Conservation (phyloP, 1,140 invertebrate species). For the Eumaeus atala region DNA sequence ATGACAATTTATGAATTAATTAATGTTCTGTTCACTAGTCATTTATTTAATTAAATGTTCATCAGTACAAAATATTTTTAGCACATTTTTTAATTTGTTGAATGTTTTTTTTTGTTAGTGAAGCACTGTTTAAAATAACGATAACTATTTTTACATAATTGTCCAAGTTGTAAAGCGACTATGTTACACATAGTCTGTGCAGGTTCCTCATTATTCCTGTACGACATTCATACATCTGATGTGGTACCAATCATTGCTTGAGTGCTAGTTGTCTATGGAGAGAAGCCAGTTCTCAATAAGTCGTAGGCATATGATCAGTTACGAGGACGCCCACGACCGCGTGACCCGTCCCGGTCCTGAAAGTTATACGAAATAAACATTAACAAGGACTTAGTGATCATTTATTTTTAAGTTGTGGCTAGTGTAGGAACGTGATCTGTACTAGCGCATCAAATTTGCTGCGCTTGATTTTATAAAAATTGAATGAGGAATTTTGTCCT, state of each 20-base stretch:
- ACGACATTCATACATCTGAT: constrained; percentile 48
- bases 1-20: constrained; percentile 48
- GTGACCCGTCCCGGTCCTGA: constrained; percentile 68
- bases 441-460: too few relatives aligned
- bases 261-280: constrained; percentile 70
- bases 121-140: constrained; percentile 71
- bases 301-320: constrained; percentile 51
- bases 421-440: too few relatives aligned
- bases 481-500: too few relatives aligned
- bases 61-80: constrained; percentile 70
- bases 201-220: constrained; percentile 45
- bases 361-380: constrained; percentile 23
- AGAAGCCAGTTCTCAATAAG: constrained; percentile 66
- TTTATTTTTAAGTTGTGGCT: too few relatives aligned
- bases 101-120: constrained; percentile 59
- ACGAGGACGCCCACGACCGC: constrained; percentile 59
- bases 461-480: too few relatives aligned
- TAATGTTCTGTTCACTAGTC: constrained; percentile 69
- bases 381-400: not conserved
- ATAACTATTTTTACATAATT: constrained; percentile 61
- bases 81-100: constrained; percentile 70
- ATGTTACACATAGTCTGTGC: constrained; percentile 29
- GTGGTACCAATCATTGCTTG: constrained; percentile 61
- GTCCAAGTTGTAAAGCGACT: constrained; percentile 55
- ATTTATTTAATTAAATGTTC: constrained; percentile 60